These are phyloP conservation scores for Tetranychus cinnabarinus DNA, from an alignment of 1,140 invertebrate species.

Conservation along the genomic window DNA sequence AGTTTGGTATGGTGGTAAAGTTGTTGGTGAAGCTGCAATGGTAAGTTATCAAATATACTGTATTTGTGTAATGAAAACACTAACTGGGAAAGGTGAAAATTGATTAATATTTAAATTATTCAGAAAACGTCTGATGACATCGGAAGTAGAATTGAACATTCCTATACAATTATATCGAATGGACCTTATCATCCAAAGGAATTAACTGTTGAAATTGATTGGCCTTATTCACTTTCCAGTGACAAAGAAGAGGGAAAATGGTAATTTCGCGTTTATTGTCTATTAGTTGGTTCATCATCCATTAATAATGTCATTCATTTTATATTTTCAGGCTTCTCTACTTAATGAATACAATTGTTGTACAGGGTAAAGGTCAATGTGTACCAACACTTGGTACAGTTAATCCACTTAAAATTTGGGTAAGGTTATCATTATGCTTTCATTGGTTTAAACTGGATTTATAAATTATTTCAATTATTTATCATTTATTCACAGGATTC, in stretches of 20 bases:
- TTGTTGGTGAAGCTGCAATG: constrained; percentile 56
- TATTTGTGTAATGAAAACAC: no score
- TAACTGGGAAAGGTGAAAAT: no score
- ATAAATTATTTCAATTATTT: not conserved
- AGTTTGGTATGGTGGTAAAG: constrained; percentile 59
- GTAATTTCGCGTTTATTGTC: constrained; percentile 22
- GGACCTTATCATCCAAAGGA: constrained; percentile 58
- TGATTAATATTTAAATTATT: not conserved
- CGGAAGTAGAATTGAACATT: constrained; percentile 55
- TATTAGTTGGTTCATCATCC: no score
- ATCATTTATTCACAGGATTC: not conserved
- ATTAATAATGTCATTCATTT: not conserved
- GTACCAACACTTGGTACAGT: constrained; percentile 29
- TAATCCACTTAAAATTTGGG: constrained; percentile 40
- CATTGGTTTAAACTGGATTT: no score
- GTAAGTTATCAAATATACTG: constrained; percentile 19
- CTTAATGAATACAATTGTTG: not conserved
- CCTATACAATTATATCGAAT: constrained; percentile 55
- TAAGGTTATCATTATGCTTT: constrained; percentile 16
- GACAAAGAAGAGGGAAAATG: constrained; percentile 54
- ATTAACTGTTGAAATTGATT: constrained; percentile 52
- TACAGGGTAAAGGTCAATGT: constrained; percentile 13
- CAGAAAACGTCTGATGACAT: constrained; percentile 35
- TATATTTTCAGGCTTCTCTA: not conserved
- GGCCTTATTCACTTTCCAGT: constrained; percentile 69